A percentile compares a stretch with the other conserved stretches of the same genome.
Evolutionary conservation across 2,888 invertebrate genomes (phyloP).

Genomic region (Caenorhabditis sp.): DNA sequence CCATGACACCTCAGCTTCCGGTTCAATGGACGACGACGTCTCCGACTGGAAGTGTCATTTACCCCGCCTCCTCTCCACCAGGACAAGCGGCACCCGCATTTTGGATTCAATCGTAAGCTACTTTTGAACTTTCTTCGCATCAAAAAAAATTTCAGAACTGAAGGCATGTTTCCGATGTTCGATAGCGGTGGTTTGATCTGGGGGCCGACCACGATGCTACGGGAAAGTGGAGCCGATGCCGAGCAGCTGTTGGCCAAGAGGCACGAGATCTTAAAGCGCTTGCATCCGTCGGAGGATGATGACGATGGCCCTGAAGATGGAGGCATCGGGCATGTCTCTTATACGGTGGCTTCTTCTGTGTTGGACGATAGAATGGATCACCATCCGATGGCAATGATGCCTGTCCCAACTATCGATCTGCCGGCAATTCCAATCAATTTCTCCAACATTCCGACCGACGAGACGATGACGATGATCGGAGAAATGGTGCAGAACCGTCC

Average conservation of each 20-base stretch:
- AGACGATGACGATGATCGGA: constrained; percentile 64
- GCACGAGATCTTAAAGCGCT: constrained; percentile 68
- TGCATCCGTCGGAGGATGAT: constrained; percentile 58
- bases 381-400: constrained; percentile 40
- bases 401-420: constrained; percentile 60
- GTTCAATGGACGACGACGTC: constrained; percentile 41
- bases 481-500: constrained; percentile 44
- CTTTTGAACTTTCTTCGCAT: neutral
- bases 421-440: constrained; percentile 69
- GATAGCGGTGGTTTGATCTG: constrained; percentile 37
- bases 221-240: constrained; percentile 60
- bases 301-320: constrained; percentile 62
- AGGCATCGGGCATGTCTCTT: constrained; percentile 75
- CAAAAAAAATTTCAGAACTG: constrained; percentile 35
- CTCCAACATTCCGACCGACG: constrained; percentile 58
- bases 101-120: constrained; percentile 50
- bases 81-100: constrained; percentile 38
- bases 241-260: constrained; percentile 68
- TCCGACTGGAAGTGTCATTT: constrained; percentile 49
- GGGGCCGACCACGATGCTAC: constrained; percentile 36
- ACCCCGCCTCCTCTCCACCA: constrained; percentile 39
- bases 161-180: constrained; percentile 36
- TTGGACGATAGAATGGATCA: constrained; percentile 63
- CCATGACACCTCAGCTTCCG: constrained; percentile 22
- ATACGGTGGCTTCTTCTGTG: constrained; percentile 75